Evolutionary conservation across 2,797 vertebrate genomes (phyloP), one percentile per base, ranked within the genome.

Genomic region (Pipistrellus kuhlii): DNA sequence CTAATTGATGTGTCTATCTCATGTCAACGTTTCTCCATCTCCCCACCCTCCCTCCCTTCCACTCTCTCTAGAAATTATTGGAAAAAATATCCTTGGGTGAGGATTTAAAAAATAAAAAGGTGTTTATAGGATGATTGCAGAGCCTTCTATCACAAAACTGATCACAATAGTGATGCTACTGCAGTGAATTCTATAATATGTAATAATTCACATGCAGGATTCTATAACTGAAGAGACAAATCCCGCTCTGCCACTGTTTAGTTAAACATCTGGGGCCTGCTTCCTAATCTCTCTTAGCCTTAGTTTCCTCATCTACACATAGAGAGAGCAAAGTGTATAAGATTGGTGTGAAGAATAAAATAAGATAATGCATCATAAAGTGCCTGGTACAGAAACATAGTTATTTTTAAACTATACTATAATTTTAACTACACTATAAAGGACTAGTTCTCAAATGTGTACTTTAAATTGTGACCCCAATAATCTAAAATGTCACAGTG

Each of bases 61-160:
- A 62, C 12, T 62, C 59, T 62, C 9, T 62, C 27, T 62, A 62
- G 59, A 62, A 62, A 62, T 62, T 13, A 62, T 62, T 62, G 59
- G 59, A 62, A 62, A 30, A 62, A 62, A 62, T 59, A 59, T 62
- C 12, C 12, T 62, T 62, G 59, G 59, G 59, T 62, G 27, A 62
- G 59, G 59, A 30, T 30, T 23, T 62, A 30, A 7, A 62, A 62
- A 62, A 62, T 62, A 62, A 62, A 62, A 62, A 62, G 59, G 59
- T 62, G 59, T 62, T 62, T 62, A 78, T 73, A 27, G 20, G 5
- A 71, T 78, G 72, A 88, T 83, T 93, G 91, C 48, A 94, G 59
- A 87, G 83, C 35, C 18, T 46, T 71, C 23, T 30, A 53, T 64
- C 48, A 48, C 44, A 55, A 82, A 85, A 77, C 25, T 35, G 41